A percentile compares a stretch with the other conserved stretches of the same genome.
Conservation (phyloP, 2,797 vertebrate genomes). For the Trachops cirrhosus region DNA sequence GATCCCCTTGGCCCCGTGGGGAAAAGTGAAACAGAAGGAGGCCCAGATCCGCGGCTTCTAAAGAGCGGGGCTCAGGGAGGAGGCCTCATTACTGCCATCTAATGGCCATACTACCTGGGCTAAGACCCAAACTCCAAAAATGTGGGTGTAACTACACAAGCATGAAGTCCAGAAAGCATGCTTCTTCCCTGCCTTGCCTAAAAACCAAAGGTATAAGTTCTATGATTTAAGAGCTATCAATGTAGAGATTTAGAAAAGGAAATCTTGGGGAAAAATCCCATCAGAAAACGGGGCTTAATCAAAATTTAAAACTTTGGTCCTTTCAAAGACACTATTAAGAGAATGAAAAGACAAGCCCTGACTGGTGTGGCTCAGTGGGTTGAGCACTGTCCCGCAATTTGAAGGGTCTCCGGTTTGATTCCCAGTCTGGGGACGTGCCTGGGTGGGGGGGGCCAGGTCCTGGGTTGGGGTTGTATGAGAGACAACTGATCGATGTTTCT, state of each 20-base stretch:
- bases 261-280: background rate
- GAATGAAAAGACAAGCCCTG: background rate
- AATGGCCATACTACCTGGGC: background rate
- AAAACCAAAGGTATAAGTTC: background rate
- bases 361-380: too few relatives aligned
- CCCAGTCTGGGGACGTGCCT: too few relatives aligned
- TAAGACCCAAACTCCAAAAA: background rate
- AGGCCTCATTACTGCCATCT: background rate
- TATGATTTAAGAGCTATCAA: slow-evolving; percentile 11
- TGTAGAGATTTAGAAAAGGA: background rate
- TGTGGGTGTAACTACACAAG: background rate
- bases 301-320: background rate
- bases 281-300: background rate
- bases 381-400: too few relatives aligned
- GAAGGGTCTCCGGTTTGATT: too few relatives aligned
- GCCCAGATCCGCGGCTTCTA: background rate
- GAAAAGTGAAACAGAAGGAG: background rate
- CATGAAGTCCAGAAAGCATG: background rate
- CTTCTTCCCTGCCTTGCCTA: background rate
- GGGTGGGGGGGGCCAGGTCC: too few relatives aligned
- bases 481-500: too few relatives aligned
- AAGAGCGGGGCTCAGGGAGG: background rate
- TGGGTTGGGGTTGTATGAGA: too few relatives aligned
- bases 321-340: background rate
- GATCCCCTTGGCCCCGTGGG: background rate